phyloP scores from a whole-genome alignment of 2,888 invertebrate species.

The Melieria omissa region DNA sequence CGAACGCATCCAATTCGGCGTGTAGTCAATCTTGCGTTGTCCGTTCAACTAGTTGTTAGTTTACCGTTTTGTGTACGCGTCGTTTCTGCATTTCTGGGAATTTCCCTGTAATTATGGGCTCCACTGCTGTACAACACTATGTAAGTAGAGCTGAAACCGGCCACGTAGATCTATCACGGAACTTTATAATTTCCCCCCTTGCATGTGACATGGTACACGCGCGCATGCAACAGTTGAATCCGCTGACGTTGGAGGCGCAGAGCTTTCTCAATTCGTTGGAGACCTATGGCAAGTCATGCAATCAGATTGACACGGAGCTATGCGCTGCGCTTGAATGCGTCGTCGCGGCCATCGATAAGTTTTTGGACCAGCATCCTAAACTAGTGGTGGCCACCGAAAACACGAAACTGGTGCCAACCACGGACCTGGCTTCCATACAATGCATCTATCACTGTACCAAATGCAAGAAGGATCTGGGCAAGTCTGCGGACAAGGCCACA shows the following conservation, averaged over 20 bases:
- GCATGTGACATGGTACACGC: no score
- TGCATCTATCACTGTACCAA: conserved; percentile 49
- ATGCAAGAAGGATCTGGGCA: conserved; percentile 52
- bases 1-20: no score
- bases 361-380: conserved; percentile 50
- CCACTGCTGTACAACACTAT: conserved; percentile 1
- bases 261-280: conserved; percentile 53
- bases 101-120: not conserved
- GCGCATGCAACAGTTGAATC: conserved; percentile 50
- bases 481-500: conserved; percentile 49
- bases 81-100: no score
- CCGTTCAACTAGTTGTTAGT: no score
- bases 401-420: conserved; percentile 46
- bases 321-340: conserved; percentile 50
- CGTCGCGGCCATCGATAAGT: conserved; percentile 53
- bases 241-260: conserved; percentile 56
- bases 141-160: not conserved
- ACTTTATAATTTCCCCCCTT: no score
- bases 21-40: no score
- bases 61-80: no score
- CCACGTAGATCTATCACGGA: no score
- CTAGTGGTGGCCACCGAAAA: conserved; percentile 46
- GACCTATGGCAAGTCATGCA: conserved; percentile 33
- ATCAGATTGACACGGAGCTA: conserved; percentile 53
- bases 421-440: conserved; percentile 49